Conservation (phyloP, 1,140 invertebrate species). For the Euura lappo region DNA sequence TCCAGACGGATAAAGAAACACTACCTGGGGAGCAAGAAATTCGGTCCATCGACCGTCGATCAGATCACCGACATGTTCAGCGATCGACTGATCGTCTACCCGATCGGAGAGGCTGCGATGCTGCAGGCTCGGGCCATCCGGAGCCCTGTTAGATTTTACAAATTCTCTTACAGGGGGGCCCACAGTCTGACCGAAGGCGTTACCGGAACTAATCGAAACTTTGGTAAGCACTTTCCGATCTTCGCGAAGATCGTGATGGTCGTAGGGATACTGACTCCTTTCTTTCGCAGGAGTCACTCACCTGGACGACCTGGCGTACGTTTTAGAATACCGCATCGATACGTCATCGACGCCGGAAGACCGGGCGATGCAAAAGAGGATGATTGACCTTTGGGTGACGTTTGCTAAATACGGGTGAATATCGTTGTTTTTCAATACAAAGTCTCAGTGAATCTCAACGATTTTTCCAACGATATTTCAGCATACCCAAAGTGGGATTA, state of each 20-base stretch:
- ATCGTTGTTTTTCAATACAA: background rate
- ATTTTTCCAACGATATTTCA: conserved; percentile 32
- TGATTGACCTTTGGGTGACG: conserved; percentile 63
- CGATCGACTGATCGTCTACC: conserved; percentile 64
- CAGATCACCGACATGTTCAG: conserved; percentile 52
- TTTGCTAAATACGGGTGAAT: conserved; percentile 64
- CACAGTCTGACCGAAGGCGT: conserved; percentile 61
- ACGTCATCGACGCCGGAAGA: conserved; percentile 51
- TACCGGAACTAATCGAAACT: conserved; percentile 57
- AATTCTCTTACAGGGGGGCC: conserved; percentile 62
- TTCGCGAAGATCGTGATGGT: background rate
- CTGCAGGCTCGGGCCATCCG: conserved; percentile 60
- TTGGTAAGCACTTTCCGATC: conserved; percentile 54
- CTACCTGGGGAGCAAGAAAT: conserved; percentile 59
- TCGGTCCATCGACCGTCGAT: conserved; percentile 44
- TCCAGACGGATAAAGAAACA: conserved; percentile 62
- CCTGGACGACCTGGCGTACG: conserved; percentile 63
- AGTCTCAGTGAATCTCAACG: conserved; percentile 11
- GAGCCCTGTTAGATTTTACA: conserved; percentile 67
- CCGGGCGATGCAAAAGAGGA: conserved; percentile 57
- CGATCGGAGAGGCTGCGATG: conserved; percentile 63
- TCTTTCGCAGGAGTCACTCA: conserved; percentile 64
- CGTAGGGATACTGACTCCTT: background rate
- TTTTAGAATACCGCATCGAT: conserved; percentile 47
- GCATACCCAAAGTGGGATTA: conserved; percentile 43